Evolutionary conservation across 2,888 invertebrate genomes (phyloP).

Genomic region (Mellilla xanthometata): DNA sequence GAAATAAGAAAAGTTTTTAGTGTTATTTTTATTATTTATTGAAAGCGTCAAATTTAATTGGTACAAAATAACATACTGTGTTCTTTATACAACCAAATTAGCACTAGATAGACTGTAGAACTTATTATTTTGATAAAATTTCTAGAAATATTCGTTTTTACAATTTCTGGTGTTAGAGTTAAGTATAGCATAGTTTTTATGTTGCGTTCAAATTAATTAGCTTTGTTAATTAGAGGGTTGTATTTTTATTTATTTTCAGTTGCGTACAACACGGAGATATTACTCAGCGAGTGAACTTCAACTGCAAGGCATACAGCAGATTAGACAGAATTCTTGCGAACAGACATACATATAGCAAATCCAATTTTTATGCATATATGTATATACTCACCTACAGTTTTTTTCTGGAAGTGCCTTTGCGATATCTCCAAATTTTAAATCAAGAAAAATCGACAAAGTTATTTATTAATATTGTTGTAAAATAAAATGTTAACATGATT

Average conservation of each 20-base stretch:
- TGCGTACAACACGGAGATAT: conserved; percentile 88
- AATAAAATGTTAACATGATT: no score
- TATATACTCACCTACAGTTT: conserved; percentile 41
- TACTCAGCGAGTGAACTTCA: conserved; percentile 91
- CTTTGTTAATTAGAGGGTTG: conserved; percentile 42
- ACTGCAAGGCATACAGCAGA: conserved; percentile 86
- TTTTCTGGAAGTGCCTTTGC: conserved; percentile 1
- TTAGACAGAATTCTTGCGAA: conserved; percentile 92
- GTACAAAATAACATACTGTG: no score
- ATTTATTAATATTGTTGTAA: no score
- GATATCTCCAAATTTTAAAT: conserved; percentile 14
- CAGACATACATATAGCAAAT: conserved; percentile 91
- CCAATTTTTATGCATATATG: conserved; percentile 38
- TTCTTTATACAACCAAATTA: no score
- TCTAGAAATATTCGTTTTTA: no score
- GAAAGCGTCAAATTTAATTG: no score
- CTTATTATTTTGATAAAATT: no score
- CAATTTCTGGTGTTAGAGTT: no score
- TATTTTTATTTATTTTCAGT: conserved; percentile 83
- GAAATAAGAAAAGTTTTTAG: no score
- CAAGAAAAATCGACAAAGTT: no score
- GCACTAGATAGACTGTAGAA: no score
- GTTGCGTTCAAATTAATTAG: conserved; percentile 25
- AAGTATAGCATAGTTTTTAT: conserved; percentile 11
- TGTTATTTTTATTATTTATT: no score